These are phyloP conservation scores for Cyrtorhinus lividipennis DNA, from an alignment of 1,140 invertebrate species.

Conservation along the genomic window DNA sequence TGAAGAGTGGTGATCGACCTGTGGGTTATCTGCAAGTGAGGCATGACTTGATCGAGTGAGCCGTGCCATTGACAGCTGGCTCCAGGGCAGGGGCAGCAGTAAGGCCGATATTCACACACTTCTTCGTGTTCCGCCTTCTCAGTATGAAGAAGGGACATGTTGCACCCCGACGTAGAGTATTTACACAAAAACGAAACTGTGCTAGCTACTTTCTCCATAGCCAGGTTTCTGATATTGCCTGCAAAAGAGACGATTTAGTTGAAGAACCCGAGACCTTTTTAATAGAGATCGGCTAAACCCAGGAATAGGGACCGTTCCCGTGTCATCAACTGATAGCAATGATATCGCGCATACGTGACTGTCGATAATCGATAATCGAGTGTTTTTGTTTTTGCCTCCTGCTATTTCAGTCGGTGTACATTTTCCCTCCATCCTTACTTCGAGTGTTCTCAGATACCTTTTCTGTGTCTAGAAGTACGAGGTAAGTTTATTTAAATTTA, in stretches of 20 bases:
- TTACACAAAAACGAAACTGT: slow-evolving; percentile 99
- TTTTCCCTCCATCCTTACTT: too few species aligned
- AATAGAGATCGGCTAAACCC: too few species aligned
- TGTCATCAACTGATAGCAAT: too few species aligned
- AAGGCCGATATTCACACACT: slow-evolving; percentile 91
- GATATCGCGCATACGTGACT: too few species aligned
- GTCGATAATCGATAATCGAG: too few species aligned
- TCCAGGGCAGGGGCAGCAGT: slow-evolving; percentile 95
- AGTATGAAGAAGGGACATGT: slow-evolving; percentile 79
- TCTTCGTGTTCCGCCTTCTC: slow-evolving; percentile 98
- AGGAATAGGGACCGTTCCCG: too few species aligned
- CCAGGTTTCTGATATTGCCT: slow-evolving; percentile 95
- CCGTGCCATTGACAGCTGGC: slow-evolving; percentile 99
- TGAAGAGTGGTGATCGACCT: slow-evolving; percentile 98
- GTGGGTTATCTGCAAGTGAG: slow-evolving; percentile 91
- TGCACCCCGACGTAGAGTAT: slow-evolving; percentile 92
- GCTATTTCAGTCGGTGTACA: too few species aligned
- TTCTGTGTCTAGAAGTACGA: too few species aligned
- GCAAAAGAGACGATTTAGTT: slow-evolving; percentile 17
- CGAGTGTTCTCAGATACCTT: too few species aligned
- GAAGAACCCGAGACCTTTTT: too few species aligned
- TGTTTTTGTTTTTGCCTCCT: too few species aligned
- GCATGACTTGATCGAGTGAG: slow-evolving; percentile 89
- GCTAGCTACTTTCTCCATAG: slow-evolving; percentile 98
- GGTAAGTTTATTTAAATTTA: too few species aligned